Conservation (phyloP, 2,888 invertebrate species). For the Eremobia ochroleuca region DNA sequence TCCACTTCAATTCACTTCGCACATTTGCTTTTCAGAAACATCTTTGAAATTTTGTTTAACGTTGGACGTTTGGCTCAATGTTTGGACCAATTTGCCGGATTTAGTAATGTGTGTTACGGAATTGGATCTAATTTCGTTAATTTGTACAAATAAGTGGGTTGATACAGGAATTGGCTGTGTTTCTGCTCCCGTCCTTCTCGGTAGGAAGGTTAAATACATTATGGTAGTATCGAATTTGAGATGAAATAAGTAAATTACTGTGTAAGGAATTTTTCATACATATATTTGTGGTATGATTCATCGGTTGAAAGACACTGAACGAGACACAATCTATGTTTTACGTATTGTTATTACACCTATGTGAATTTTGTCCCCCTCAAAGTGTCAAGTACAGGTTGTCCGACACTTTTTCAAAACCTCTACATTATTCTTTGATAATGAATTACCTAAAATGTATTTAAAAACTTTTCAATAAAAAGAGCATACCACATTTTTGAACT, state of each 20-base stretch:
- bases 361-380: not conserved
- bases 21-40: conserved; percentile 59
- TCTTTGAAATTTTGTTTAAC: conserved; percentile 67
- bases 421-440: not conserved
- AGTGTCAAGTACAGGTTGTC: not conserved
- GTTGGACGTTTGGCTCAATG: conserved; percentile 62
- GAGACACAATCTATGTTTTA: not conserved
- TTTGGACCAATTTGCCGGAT: conserved; percentile 57
- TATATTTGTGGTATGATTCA: not conserved
- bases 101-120: conserved; percentile 39
- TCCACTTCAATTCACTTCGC: conserved; percentile 71
- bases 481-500: not conserved
- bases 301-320: not conserved
- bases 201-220: conserved; percentile 22
- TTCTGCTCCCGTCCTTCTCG: not conserved
- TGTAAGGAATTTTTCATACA: not conserved
- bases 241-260: not conserved
- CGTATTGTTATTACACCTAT: not conserved
- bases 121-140: conserved; percentile 48
- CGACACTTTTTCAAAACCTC: not conserved
- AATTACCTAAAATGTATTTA: too few relatives aligned
- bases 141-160: conserved; percentile 36
- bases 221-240: not conserved
- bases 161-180: conserved; percentile 26
- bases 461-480: too few relatives aligned